These are phyloP conservation scores for Martes flavigula DNA, from an alignment of 2,797 vertebrate genomes.

Conservation along the genomic window DNA sequence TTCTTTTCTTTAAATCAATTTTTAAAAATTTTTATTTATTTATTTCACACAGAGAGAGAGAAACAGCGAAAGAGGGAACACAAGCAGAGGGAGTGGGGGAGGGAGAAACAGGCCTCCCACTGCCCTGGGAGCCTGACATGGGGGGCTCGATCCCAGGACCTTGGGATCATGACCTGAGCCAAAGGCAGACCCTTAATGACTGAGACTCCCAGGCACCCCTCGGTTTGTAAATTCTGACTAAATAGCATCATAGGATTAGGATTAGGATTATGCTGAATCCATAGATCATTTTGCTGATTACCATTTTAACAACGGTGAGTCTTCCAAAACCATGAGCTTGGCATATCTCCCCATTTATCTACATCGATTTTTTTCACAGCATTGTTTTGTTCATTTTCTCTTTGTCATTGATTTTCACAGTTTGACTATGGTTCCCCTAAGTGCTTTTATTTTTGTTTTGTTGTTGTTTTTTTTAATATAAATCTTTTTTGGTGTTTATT, in stretches of 20 bases:
- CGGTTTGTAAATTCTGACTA: neutral
- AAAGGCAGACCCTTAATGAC: too few relatives aligned
- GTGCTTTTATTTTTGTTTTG: neutral
- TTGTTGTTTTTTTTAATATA: neutral
- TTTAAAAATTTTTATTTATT: too few relatives aligned
- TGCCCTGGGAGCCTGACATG: too few relatives aligned
- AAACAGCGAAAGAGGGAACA: too few relatives aligned
- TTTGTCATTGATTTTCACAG: neutral
- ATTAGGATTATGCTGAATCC: neutral
- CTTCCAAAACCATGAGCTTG: neutral
- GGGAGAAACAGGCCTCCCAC: too few relatives aligned
- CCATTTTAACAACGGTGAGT: neutral
- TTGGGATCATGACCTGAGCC: too few relatives aligned
- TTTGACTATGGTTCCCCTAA: neutral
- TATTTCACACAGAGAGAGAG: too few relatives aligned
- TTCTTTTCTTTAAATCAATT: neutral
- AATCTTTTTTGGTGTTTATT: neutral
- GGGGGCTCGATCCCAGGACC: too few relatives aligned
- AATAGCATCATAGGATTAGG: neutral
- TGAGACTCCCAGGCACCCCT: neutral
- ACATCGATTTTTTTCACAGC: neutral
- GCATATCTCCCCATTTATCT: neutral
- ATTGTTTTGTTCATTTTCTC: slow-evolving; percentile 13
- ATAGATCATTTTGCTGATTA: neutral
- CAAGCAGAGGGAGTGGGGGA: too few relatives aligned